A percentile compares a stretch with the other conserved stretches of the same genome.
These are phyloP conservation scores for Rattus rattus DNA, from an alignment of 2,113 vertebrate genomes.

Conservation along the genomic window DNA sequence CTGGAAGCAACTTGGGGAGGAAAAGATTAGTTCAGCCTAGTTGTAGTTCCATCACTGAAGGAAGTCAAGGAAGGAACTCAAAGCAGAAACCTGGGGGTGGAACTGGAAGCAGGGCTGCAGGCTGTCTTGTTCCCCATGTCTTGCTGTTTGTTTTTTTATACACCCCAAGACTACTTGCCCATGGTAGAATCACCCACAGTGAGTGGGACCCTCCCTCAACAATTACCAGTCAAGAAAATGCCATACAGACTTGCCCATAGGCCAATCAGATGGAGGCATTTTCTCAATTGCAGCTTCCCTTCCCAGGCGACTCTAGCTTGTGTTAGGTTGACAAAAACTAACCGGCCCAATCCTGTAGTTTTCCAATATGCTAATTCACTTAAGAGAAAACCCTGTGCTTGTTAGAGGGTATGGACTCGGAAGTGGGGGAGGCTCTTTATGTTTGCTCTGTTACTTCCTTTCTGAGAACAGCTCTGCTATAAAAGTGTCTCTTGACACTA, in stretches of 20 bases:
- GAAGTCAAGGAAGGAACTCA: neutral
- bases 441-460: neutral
- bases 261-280: neutral
- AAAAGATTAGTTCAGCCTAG: neutral
- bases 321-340: neutral
- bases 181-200: neutral
- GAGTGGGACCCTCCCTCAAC: neutral
- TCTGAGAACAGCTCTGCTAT: neutral
- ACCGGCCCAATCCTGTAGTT: neutral
- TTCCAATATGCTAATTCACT: neutral
- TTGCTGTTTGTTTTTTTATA: neutral
- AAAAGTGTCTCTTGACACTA: neutral
- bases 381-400: neutral
- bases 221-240: neutral
- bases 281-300: neutral
- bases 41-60: no score
- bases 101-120: neutral
- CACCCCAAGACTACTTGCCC: neutral
- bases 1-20: no score
- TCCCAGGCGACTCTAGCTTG: neutral
- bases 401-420: neutral
- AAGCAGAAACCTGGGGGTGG: neutral
- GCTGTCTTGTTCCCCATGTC: neutral
- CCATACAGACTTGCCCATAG: neutral
- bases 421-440: neutral